Percentiles rank a stretch among this genome's conserved stretches.
phyloP scores from a whole-genome alignment of 2,888 invertebrate species.

The Penaeus monodon region DNA sequence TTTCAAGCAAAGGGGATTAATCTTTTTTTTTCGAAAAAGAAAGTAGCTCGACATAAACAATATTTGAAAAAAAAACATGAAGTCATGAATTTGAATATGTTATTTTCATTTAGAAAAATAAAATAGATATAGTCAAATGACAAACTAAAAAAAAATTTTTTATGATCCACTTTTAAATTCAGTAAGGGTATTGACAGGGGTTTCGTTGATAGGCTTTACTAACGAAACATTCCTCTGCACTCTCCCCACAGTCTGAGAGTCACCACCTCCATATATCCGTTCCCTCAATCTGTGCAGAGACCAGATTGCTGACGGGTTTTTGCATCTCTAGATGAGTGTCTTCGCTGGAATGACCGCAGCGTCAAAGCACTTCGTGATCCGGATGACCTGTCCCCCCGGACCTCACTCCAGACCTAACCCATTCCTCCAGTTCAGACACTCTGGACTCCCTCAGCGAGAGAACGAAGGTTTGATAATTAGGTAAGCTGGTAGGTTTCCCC shows the following conservation, averaged over 20 bases:
- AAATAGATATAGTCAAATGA: too few species aligned
- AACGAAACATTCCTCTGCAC: too few species aligned
- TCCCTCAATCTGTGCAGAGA: slow-evolving; percentile 94
- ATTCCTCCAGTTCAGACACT: slow-evolving; percentile 57
- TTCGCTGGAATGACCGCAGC: slow-evolving; percentile 93
- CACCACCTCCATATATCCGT: slow-evolving; percentile 97
- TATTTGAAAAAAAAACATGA: too few species aligned
- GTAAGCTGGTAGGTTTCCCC: neutral
- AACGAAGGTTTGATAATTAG: slow-evolving; percentile 52
- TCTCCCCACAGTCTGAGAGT: slow-evolving; percentile 83
- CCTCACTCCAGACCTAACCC: slow-evolving; percentile 48
- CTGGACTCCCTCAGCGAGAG: slow-evolving; percentile 52
- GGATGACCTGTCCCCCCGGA: slow-evolving; percentile 25
- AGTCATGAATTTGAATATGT: too few species aligned
- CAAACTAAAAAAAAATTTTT: too few species aligned
- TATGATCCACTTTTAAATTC: too few species aligned
- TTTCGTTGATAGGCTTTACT: too few species aligned
- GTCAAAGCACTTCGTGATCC: slow-evolving; percentile 60
- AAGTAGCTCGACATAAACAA: too few species aligned
- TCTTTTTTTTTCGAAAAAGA: too few species aligned
- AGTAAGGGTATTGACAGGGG: too few species aligned
- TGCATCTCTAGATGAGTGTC: slow-evolving; percentile 92
- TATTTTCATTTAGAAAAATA: too few species aligned
- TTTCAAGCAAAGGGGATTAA: too few species aligned
- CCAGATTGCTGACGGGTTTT: slow-evolving; percentile 98